Evolutionary conservation across 2,797 vertebrate species (phyloP).

Genomic region (Crypturellus tataupa): DNA sequence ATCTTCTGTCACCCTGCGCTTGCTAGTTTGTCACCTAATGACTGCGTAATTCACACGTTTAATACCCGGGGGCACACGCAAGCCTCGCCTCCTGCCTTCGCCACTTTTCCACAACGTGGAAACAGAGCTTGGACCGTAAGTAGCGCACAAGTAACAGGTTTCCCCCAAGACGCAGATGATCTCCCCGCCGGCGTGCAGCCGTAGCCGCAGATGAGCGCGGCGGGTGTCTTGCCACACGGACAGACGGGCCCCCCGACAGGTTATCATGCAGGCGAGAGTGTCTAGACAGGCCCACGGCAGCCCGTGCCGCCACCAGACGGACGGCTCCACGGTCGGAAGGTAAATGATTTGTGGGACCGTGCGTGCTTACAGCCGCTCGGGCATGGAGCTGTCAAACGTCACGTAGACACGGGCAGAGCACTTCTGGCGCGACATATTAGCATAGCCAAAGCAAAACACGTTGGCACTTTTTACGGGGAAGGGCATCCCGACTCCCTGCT

Average conservation of each 20-base stretch:
- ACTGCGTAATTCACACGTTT: constrained; percentile 13
- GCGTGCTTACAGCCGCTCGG: neutral
- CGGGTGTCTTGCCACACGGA: neutral
- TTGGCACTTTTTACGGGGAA: constrained; percentile 29
- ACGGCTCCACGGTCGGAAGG: neutral
- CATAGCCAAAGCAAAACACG: neutral
- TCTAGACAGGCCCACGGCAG: constrained; percentile 1
- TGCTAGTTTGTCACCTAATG: neutral
- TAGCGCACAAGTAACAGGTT: neutral
- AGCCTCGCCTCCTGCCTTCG: neutral
- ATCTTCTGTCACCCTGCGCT: neutral
- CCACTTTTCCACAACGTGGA: neutral
- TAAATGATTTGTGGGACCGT: neutral
- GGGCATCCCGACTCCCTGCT: neutral
- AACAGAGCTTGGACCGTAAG: neutral
- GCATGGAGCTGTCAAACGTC: constrained; percentile 50
- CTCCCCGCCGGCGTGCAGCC: neutral
- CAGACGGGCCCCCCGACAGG: neutral
- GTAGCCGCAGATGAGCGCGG: neutral
- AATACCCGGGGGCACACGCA: neutral
- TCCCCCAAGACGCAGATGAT: neutral
- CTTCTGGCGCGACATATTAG: neutral
- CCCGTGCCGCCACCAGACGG: neutral
- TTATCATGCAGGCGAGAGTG: neutral
- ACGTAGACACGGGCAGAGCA: neutral